Evolutionary conservation across 2,113 vertebrate genomes (phyloP).

Genomic region (Falcunculus frontatus): DNA sequence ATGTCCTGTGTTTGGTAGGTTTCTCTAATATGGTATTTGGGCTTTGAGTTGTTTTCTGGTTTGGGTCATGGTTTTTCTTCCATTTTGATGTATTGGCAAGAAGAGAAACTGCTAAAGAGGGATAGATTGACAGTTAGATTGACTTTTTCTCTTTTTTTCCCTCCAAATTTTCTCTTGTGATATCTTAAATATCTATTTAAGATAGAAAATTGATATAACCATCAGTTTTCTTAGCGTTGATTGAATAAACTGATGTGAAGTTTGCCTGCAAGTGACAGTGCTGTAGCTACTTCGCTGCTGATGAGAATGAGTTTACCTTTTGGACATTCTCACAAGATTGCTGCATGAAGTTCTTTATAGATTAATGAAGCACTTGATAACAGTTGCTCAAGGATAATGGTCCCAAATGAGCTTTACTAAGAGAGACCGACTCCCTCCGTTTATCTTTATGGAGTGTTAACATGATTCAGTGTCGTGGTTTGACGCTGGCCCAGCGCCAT

Average conservation of each 20-base stretch:
- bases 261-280: neutral
- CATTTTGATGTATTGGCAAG: neutral
- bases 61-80: neutral
- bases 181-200: neutral
- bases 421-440: neutral
- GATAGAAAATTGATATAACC: neutral
- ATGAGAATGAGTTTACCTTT: neutral
- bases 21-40: neutral
- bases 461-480: neutral
- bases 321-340: neutral
- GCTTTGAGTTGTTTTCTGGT: neutral
- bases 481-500: too few relatives aligned
- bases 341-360: neutral
- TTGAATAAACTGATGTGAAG: neutral
- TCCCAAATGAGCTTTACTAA: neutral
- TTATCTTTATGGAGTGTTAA: neutral
- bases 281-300: neutral
- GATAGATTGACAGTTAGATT: neutral
- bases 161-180: neutral
- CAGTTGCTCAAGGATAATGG: neutral
- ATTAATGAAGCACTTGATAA: neutral
- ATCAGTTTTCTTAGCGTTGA: neutral
- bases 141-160: neutral
- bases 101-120: neutral
- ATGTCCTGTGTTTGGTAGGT: neutral